A percentile compares a stretch with the other conserved stretches of the same genome.
phyloP scores from a whole-genome alignment of 92 coral and sea anemone species.

The Blastomussa wellsi region DNA sequence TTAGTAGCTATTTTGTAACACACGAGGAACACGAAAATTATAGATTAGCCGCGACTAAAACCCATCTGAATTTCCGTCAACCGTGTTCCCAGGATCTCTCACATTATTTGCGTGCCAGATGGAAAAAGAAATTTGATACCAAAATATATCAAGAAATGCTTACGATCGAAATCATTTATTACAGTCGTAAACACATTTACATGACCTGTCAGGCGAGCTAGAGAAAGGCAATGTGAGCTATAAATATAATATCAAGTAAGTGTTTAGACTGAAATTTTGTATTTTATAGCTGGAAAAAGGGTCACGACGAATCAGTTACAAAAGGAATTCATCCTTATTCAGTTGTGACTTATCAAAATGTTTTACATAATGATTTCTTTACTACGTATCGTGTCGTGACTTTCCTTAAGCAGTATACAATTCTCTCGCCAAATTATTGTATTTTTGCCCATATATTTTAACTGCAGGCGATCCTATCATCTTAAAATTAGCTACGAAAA shows the following conservation, averaged over 20 bases:
- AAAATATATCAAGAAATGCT: background rate
- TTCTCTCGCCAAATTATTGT: constrained; percentile 6
- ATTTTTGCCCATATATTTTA: constrained; percentile 9
- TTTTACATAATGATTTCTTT: background rate
- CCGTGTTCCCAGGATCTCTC: no score
- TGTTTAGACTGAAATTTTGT: no score
- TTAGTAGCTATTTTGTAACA: background rate
- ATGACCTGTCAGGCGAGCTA: background rate
- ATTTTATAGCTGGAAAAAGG: no score
- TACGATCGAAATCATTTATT: background rate
- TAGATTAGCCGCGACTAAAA: background rate
- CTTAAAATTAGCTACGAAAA: background rate
- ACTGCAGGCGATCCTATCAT: background rate
- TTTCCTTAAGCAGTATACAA: background rate
- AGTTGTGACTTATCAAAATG: background rate
- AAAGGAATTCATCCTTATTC: background rate
- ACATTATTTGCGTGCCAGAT: background rate
- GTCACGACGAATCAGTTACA: background rate
- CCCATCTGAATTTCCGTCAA: background rate
- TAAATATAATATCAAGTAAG: background rate
- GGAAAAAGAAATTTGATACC: background rate
- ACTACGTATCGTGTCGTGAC: constrained; percentile 23
- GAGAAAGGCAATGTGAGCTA: background rate
- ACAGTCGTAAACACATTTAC: background rate
- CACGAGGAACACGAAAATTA: background rate